These are phyloP conservation scores for Hippocampus barbouri DNA, from an alignment of 2,113 vertebrate species.

Conservation along the genomic window DNA sequence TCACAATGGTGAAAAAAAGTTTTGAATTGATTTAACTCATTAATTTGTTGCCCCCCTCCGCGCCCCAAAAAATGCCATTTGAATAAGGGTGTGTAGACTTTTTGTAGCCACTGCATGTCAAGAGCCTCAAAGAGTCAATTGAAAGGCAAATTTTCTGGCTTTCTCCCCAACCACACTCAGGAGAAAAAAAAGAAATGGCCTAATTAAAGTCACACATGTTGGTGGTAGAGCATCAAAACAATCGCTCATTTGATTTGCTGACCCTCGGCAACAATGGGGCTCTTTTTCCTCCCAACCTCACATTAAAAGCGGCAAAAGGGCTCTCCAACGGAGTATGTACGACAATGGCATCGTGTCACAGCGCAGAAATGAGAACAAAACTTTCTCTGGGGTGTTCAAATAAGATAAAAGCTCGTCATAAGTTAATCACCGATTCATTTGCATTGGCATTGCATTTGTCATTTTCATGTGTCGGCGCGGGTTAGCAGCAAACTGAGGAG, in stretches of 20 bases:
- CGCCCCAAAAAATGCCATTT: background rate
- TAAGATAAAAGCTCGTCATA: too few species aligned
- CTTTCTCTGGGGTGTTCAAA: too few species aligned
- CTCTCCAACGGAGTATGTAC: background rate
- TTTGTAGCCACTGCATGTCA: background rate
- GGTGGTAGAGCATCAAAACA: conserved; percentile 47
- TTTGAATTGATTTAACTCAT: background rate
- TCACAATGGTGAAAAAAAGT: too few species aligned
- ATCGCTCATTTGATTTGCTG: conserved; percentile 42
- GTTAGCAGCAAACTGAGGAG: too few species aligned
- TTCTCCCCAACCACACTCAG: conserved; percentile 29
- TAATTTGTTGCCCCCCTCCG: background rate
- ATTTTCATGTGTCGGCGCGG: too few species aligned
- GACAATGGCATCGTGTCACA: background rate
- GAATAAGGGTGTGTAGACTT: background rate
- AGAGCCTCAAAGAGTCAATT: background rate
- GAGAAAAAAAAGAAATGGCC: conserved; percentile 23
- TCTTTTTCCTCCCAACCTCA: conserved; percentile 11
- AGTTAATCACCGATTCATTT: too few species aligned
- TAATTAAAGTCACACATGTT: conserved; percentile 47
- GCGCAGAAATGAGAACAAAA: background rate
- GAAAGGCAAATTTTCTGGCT: conserved; percentile 18
- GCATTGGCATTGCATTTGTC: too few species aligned
- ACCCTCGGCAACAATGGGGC: conserved; percentile 33
- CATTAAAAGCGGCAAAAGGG: background rate